A percentile compares a stretch with the other conserved stretches of the same genome.
These are phyloP conservation scores for Loripinus fragilis DNA, from an alignment of 2,888 invertebrate species.

Conservation along the genomic window DNA sequence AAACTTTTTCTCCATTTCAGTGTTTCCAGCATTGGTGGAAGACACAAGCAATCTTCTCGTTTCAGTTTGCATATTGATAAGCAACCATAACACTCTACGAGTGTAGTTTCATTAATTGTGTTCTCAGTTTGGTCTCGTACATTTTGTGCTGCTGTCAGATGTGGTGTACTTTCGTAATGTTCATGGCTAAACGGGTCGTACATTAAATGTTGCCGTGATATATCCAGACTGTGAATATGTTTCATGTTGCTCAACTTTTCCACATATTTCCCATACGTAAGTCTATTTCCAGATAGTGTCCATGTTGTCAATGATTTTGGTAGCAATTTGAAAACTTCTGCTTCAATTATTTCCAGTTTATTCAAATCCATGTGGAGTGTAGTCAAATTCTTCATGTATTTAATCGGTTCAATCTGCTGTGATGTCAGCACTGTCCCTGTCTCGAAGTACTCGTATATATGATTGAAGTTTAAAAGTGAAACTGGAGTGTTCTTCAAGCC, in stretches of 20 bases:
- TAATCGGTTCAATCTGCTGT: constrained; percentile 28
- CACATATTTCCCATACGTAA: constrained; percentile 33
- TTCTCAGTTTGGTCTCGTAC: not conserved
- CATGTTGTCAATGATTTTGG: constrained; percentile 16
- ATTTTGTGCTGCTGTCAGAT: too few relatives aligned
- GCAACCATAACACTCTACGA: not conserved
- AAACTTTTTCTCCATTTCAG: constrained; percentile 41
- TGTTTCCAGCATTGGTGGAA: not conserved
- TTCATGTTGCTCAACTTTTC: not conserved
- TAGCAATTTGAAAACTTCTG: constrained; percentile 11
- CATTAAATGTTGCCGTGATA: constrained; percentile 48
- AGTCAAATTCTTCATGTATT: constrained; percentile 32
- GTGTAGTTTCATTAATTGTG: not conserved
- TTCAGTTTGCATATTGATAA: not conserved
- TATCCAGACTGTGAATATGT: constrained; percentile 28
- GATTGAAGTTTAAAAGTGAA: constrained; percentile 27
- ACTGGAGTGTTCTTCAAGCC: constrained; percentile 38
- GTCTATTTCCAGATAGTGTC: constrained; percentile 45
- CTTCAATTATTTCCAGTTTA: constrained; percentile 51
- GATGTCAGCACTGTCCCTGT: constrained; percentile 24
- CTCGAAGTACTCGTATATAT: constrained; percentile 32
- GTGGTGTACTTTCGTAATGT: constrained; percentile 24
- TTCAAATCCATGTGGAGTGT: constrained; percentile 47
- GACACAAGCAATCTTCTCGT: not conserved
- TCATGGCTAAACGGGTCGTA: constrained; percentile 42